Percentiles rank a stretch among this genome's conserved stretches.
Conservation (phyloP, 2,797 vertebrate species). For the Erethizon dorsatum region DNA sequence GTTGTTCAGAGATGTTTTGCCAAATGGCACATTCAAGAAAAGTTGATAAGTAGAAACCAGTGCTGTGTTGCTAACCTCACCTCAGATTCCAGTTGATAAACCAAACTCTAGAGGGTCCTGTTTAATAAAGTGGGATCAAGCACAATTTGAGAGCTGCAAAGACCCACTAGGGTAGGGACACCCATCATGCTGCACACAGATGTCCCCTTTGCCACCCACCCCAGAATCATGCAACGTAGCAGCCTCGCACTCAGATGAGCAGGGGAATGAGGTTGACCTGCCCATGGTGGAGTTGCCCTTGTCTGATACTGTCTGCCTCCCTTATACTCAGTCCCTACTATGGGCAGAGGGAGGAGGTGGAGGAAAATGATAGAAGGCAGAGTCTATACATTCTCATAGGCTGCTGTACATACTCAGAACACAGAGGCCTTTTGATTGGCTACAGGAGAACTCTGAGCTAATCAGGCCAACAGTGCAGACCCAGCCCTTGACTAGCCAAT, state of each 20-base stretch:
- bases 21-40: constrained; percentile 13
- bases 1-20: background rate
- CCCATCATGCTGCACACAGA: background rate
- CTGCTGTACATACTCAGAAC: background rate
- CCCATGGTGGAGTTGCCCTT: background rate
- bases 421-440: background rate
- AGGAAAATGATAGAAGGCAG: constrained; percentile 9
- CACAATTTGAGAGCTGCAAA: background rate
- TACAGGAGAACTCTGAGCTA: background rate
- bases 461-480: background rate
- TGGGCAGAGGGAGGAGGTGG: background rate
- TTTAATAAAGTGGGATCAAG: background rate
- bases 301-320: background rate
- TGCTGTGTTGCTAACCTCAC: background rate
- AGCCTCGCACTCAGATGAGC: background rate
- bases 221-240: background rate
- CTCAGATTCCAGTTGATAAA: background rate
- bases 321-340: constrained; percentile 18
- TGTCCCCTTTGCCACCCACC: too few relatives aligned
- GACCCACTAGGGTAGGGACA: background rate
- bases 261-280: background rate
- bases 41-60: background rate
- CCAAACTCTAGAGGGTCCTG: background rate
- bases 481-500: background rate
- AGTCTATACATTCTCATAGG: constrained; percentile 22